These are phyloP conservation scores for Dryocosmus kuriphilus DNA, from an alignment of 2,888 invertebrate genomes.

Conservation along the genomic window DNA sequence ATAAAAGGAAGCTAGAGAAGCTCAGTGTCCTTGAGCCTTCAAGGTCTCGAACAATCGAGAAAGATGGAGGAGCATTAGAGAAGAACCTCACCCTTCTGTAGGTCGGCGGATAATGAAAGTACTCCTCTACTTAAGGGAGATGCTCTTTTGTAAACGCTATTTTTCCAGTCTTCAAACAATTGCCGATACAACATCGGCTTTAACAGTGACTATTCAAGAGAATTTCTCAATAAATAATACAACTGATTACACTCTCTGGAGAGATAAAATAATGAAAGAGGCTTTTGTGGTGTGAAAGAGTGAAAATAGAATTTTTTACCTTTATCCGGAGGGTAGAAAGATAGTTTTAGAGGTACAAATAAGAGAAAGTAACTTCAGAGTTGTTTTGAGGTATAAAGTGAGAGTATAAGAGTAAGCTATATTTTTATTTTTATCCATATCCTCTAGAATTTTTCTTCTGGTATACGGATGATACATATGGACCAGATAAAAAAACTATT, in stretches of 20 bases:
- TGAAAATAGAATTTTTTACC: conserved; percentile 27
- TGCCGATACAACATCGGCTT: conserved; percentile 19
- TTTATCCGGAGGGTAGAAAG: neutral
- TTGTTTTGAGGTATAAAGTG: neutral
- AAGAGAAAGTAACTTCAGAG: neutral
- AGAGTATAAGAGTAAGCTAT: neutral
- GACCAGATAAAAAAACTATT: too few species aligned
- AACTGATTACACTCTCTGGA: conserved; percentile 25
- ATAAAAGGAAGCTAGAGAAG: neutral
- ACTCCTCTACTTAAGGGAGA: neutral
- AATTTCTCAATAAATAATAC: conserved; percentile 19
- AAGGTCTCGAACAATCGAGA: conserved; percentile 12
- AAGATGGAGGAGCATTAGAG: conserved; percentile 1
- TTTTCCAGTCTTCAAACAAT: conserved; percentile 33
- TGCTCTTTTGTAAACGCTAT: conserved; percentile 7
- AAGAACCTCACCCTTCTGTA: conserved; percentile 22
- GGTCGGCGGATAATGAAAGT: conserved; percentile 12
- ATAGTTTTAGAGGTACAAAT: neutral
- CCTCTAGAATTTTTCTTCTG: neutral
- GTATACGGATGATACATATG: too few species aligned
- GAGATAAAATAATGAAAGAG: neutral
- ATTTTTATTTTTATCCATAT: neutral
- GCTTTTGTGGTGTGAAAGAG: neutral
- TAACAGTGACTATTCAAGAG: conserved; percentile 32
- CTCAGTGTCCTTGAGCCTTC: conserved; percentile 21